Evolutionary conservation across 2,113 vertebrate species (phyloP).

Genomic region (Mobula hypostoma): DNA sequence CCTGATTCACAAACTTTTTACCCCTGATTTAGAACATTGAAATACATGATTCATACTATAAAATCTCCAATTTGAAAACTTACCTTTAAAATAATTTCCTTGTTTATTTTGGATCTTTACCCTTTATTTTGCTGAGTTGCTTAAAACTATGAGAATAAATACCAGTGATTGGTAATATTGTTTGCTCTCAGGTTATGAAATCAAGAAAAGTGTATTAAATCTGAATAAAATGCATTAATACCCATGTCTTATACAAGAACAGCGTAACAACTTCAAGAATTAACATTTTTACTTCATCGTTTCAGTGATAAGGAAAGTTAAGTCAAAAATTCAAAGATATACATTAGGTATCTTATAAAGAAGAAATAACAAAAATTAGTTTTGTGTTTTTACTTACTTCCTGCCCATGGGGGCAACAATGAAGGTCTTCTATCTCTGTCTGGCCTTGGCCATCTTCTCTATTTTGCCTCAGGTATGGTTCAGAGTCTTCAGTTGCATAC

Average conservation of each 20-base stretch:
- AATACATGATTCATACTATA: background rate
- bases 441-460: no score
- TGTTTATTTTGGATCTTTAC: background rate
- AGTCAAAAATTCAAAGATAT: background rate
- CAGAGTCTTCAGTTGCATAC: no score
- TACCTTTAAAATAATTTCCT: background rate
- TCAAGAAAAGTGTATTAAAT: background rate
- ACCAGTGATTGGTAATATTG: background rate
- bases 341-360: background rate
- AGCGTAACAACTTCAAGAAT: background rate
- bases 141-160: background rate
- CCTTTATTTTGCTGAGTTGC: background rate
- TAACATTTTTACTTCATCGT: background rate
- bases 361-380: background rate
- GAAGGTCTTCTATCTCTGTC: no score
- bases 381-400: background rate
- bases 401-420: no score
- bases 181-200: background rate
- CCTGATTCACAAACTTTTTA: slow-evolving; percentile 7
- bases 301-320: background rate
- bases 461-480: no score
- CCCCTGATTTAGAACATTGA: background rate
- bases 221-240: background rate
- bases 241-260: background rate
- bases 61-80: background rate